Evolutionary conservation across 2,797 vertebrate genomes (phyloP), one percentile per base, ranked within the genome.

Genomic region (Neomorphus geoffroyi): DNA sequence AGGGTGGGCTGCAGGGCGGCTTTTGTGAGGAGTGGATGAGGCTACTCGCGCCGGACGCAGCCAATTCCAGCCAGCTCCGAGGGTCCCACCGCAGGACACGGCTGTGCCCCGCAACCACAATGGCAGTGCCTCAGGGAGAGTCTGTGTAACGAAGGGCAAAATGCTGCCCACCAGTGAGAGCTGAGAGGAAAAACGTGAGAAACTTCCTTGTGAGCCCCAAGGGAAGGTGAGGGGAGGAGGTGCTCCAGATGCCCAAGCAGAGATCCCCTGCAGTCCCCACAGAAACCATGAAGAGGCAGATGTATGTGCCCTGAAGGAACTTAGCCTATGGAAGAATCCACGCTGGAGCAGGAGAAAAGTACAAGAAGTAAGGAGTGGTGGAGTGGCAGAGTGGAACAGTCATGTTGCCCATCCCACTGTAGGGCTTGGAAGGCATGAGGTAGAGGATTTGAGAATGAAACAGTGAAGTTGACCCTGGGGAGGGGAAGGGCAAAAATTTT

Each of bases 161-260:
- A 45, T 0, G 2, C 13, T 61, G 33, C 30, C 28, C 1, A 1
- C 26, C 21, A 35, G 32, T 30, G 35, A 12, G 45, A 12, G 56
- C 3, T 18, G 19, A 45, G 10, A 7, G 33, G 7, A 23, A 26
- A 16, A 19, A 9, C 6, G 23, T 21, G 7, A 24, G 23, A 39
- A 78, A 33, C 14, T 33, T 13, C 56, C 22, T 32, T 26, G 53
- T 0, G 2, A 15, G 30, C 17, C 1, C 19, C 0, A 1, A 23
- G 33, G 48, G 17, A 15, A 51, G 35, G 13, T 4, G 11, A 2
- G 5, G 6, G 21, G 9, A 30, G 22, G 30, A 50, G n/a, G 19
- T 12, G 27, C 5, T 45, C 3, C 11, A 28, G 13, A 21, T 2
- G 2, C 30, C 5, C 0, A 9, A 41, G 18, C 8, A 48, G 30